Evolutionary conservation across 2,797 vertebrate species (phyloP).

Genomic region (Pseudomugil gertrudae): DNA sequence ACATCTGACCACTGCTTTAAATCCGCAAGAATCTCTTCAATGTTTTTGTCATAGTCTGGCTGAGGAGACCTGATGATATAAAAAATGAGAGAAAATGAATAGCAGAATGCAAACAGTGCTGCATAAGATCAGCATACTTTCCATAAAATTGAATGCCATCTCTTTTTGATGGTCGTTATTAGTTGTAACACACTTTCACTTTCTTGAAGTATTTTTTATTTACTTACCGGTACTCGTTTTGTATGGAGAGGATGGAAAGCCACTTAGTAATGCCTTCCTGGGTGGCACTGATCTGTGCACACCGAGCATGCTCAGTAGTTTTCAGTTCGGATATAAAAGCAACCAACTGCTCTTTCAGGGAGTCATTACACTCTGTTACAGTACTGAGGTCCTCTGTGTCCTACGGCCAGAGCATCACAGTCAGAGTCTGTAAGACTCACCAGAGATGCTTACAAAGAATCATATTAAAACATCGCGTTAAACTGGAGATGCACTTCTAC

Average conservation of each 20-base stretch:
- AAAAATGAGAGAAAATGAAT: background rate
- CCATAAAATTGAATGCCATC: background rate
- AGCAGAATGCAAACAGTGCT: background rate
- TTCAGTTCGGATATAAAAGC: constrained; percentile 71
- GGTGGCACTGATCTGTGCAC: constrained; percentile 65
- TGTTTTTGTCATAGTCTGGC: constrained; percentile 52
- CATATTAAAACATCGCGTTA: background rate
- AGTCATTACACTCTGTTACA: constrained; percentile 74
- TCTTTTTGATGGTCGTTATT: background rate
- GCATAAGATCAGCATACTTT: background rate
- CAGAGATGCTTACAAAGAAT: background rate
- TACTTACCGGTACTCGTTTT: constrained; percentile 74
- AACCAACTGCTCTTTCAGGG: constrained; percentile 77
- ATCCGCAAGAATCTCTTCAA: constrained; percentile 66
- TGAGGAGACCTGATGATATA: constrained; percentile 56
- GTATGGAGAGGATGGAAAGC: constrained; percentile 69
- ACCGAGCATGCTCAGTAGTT: constrained; percentile 68
- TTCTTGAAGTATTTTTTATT: background rate
- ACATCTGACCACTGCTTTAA: constrained; percentile 78
- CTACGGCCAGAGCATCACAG: constrained; percentile 67
- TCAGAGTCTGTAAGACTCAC: constrained; percentile 14
- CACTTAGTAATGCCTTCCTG: constrained; percentile 71
- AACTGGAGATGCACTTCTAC: constrained; percentile 61
- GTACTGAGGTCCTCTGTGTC: constrained; percentile 80
- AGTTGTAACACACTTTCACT: background rate